Evolutionary conservation across 2,888 invertebrate genomes (phyloP).

Genomic region (Cloeon dipterum): DNA sequence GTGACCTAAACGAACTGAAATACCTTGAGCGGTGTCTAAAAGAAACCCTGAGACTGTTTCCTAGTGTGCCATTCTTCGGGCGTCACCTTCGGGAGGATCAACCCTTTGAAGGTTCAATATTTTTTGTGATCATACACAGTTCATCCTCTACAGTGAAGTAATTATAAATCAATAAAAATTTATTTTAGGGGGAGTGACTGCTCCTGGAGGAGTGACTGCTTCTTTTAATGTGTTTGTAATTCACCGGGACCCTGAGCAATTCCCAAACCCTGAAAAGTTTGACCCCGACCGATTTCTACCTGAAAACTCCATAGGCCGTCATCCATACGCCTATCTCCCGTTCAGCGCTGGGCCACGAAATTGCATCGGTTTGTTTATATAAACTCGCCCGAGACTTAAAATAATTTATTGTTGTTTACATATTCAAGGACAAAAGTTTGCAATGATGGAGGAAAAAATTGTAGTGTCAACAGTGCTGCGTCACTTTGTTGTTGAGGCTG

Average conservation of each 20-base stretch:
- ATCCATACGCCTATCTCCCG: background rate
- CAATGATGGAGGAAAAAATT: constrained; percentile 29
- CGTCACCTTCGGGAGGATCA: background rate
- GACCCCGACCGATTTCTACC: constrained; percentile 5
- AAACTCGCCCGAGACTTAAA: no score
- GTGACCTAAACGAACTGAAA: background rate
- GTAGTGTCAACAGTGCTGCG: constrained; percentile 30
- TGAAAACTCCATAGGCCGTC: background rate
- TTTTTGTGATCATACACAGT: no score
- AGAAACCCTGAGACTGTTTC: constrained; percentile 3
- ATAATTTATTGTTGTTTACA: no score
- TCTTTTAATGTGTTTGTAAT: background rate
- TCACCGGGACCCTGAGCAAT: background rate
- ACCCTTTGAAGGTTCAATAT: no score
- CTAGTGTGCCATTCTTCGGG: constrained; percentile 3
- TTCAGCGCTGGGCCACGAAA: no score
- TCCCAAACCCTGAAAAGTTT: constrained; percentile 1
- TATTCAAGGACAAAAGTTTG: constrained; percentile 29
- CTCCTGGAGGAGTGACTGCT: background rate
- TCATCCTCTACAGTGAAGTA: no score
- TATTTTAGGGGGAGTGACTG: background rate
- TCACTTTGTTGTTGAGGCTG: no score
- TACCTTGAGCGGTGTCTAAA: constrained; percentile 4
- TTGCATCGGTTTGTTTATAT: constrained; percentile 4
- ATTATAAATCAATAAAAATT: no score